phyloP scores from a whole-genome alignment of 2,888 invertebrate genomes.

The Onchidella celtica region DNA sequence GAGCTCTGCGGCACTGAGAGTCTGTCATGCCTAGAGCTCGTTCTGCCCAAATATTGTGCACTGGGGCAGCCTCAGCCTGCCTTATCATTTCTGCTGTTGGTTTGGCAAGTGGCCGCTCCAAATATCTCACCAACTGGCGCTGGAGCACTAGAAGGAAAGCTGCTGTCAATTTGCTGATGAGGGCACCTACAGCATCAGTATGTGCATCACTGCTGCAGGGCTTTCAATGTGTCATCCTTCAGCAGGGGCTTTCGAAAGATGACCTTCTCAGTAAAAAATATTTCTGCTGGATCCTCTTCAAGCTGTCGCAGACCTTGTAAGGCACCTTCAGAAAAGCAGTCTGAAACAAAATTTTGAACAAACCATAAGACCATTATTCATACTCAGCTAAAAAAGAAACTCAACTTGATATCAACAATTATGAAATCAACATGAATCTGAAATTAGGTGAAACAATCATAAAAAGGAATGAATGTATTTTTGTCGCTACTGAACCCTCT shows the following conservation, averaged over 20 bases:
- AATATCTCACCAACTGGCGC: neutral
- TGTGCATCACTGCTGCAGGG: neutral
- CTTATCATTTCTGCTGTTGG: neutral
- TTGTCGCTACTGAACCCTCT: neutral
- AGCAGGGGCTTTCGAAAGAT: neutral
- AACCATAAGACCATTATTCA: neutral
- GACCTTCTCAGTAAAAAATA: neutral
- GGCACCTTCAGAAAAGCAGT: conserved; percentile 10
- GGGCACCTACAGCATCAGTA: neutral
- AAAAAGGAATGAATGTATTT: neutral
- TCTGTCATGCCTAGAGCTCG: neutral
- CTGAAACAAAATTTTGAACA: neutral
- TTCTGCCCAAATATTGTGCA: neutral
- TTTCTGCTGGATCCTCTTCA: neutral
- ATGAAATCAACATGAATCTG: neutral
- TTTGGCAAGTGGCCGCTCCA: neutral
- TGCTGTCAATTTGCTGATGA: neutral
- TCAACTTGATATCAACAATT: neutral
- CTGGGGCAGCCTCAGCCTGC: neutral
- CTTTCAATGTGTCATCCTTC: neutral
- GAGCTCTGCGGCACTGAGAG: neutral
- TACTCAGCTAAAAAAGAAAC: neutral
- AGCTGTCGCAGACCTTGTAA: neutral
- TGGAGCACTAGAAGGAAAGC: neutral
- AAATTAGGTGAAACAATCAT: neutral